Conservation (phyloP, 1,140 invertebrate genomes). For the Forficula auricularia region DNA sequence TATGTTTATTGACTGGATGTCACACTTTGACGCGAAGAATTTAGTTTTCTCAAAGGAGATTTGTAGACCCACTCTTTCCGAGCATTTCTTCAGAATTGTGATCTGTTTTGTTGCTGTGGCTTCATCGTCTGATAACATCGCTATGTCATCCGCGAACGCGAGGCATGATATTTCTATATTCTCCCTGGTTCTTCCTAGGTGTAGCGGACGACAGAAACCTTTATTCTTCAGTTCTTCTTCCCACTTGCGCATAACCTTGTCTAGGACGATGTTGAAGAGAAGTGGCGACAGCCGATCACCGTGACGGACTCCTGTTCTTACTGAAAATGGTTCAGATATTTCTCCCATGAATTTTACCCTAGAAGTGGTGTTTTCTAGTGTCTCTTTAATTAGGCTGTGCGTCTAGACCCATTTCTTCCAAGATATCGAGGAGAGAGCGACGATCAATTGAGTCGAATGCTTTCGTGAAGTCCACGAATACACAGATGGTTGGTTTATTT, state of each 20-base stretch:
- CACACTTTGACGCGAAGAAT: slow-evolving; percentile 3
- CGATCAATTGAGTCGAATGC: slow-evolving; percentile 1
- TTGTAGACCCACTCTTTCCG: slow-evolving; percentile 4
- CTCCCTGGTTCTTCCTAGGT: too few relatives aligned
- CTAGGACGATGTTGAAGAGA: slow-evolving; percentile 6
- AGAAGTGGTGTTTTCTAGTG: background rate
- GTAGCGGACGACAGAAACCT: too few relatives aligned
- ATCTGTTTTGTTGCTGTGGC: slow-evolving; percentile 3
- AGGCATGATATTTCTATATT: too few relatives aligned
- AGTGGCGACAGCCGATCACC: slow-evolving; percentile 5
- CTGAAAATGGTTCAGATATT: slow-evolving; percentile 7
- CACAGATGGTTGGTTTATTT: too few relatives aligned
- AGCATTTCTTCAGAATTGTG: slow-evolving; percentile 5
- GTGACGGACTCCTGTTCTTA: slow-evolving; percentile 3
- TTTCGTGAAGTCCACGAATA: slow-evolving; percentile 2
- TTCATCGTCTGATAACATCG: slow-evolving; percentile 2
- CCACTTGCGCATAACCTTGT: slow-evolving; percentile 4
- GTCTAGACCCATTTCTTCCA: slow-evolving; percentile 1
- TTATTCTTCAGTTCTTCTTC: too few relatives aligned
- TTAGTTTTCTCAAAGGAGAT: slow-evolving; percentile 5
- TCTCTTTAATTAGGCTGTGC: background rate
- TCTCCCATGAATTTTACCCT: slow-evolving; percentile 5
- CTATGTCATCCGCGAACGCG: background rate
- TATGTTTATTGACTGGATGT: background rate
- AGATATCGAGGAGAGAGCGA: too few relatives aligned